phyloP scores from a whole-genome alignment of 2,888 invertebrate species.

The Eulithis testata region DNA sequence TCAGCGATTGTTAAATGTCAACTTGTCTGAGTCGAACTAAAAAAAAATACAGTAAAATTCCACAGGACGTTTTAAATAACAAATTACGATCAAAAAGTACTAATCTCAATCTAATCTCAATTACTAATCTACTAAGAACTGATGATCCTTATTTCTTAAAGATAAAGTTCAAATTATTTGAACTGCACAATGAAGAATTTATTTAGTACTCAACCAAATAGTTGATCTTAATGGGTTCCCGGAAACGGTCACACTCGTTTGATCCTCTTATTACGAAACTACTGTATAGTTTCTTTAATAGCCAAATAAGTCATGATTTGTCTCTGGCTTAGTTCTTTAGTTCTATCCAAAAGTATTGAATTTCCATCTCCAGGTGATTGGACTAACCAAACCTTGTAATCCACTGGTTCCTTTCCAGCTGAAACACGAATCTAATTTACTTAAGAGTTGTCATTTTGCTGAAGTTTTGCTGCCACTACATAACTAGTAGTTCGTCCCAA shows the following conservation, averaged over 20 bases:
- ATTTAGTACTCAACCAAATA: slow-evolving; percentile 32
- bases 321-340: too few species aligned
- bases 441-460: too few species aligned
- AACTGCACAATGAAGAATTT: slow-evolving; percentile 13
- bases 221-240: slow-evolving; percentile 39
- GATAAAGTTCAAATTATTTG: slow-evolving; percentile 13
- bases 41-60: too few species aligned
- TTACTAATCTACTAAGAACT: slow-evolving; percentile 7
- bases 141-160: background rate
- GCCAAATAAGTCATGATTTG: background rate
- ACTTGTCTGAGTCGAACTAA: too few species aligned
- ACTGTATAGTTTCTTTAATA: background rate
- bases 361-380: too few species aligned
- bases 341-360: too few species aligned
- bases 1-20: too few species aligned
- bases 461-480: too few species aligned
- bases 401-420: too few species aligned
- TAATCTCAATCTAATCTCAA: background rate
- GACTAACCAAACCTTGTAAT: too few species aligned
- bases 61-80: background rate
- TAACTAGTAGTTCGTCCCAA: too few species aligned
- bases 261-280: slow-evolving; percentile 35
- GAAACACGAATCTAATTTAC: too few species aligned
- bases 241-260: slow-evolving; percentile 38
- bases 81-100: background rate